Conservation (phyloP, 2,797 vertebrate genomes). For the Prunella strophiata region DNA sequence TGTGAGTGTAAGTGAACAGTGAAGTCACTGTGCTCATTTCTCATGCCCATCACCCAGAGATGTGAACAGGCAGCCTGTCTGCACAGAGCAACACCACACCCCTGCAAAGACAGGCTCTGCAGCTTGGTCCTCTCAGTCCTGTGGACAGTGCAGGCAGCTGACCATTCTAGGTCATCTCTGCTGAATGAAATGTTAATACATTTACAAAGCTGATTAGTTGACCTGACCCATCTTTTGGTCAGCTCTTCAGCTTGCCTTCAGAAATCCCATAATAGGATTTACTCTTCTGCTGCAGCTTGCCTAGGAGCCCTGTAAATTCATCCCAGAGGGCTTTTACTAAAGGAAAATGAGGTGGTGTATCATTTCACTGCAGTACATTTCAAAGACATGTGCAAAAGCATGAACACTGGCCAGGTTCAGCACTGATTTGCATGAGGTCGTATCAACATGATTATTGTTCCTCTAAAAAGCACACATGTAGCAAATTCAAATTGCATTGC, state of each 20-base stretch:
- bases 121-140: neutral
- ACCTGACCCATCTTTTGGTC: conserved; percentile 43
- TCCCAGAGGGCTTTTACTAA: neutral
- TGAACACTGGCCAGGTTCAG: neutral
- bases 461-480: neutral
- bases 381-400: neutral
- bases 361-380: neutral
- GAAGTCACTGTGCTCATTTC: neutral
- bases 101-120: neutral
- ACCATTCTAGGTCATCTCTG: conserved; percentile 26
- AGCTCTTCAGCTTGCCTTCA: neutral
- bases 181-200: conserved; percentile 4
- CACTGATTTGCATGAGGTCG: neutral
- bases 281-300: conserved; percentile 6
- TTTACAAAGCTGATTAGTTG: conserved; percentile 43
- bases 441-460: neutral
- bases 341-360: neutral
- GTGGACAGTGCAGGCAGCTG: neutral
- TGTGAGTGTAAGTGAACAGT: neutral
- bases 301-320: neutral
- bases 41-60: neutral
- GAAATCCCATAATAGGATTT: conserved; percentile 58
- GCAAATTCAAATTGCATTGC: neutral
- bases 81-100: neutral
- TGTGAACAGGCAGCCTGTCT: neutral